Base-by-base conservation (phyloP, 2,888 invertebrate species). In the Epistrophella euchroma region DNA sequence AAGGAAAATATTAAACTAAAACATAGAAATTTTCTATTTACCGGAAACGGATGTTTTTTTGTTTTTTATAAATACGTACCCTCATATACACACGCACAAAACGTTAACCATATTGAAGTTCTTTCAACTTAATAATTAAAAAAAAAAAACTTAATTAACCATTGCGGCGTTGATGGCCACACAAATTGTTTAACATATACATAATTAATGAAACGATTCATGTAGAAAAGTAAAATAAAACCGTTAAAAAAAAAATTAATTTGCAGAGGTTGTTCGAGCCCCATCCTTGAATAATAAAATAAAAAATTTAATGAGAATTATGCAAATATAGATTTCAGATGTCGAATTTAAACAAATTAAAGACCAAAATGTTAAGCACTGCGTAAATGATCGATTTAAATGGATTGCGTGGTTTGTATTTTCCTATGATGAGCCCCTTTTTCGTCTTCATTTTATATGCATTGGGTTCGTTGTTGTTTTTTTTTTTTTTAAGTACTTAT, bases 1-100 rank as follows among this genome's bases (percentile, higher is more conserved):
- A 32, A 28, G 64, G 17, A 45, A 64, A 64, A 64, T 45, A 64
- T 64, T 45, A 45, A 28, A 64, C 64, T 45, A 17, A 28, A 45
- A 17, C 43, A 45, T 45, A 28, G 64, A 45, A 45, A 32, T 45
- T 62, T 45, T 17, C n/a, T 64, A 64, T 64, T 64, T 45, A 15
- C 45, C 64, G 1, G 13, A 28, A 45, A 10, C 32, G 2, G 17
- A 64, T 62, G 11, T 45, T 43, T 45, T 4, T n/a, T 43, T 62
- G 10, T 40, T 40, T n/a, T 2, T 28, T 2, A n/a, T 9, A 32
- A 55, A 28, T 1, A n/a, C n/a, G n/a, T n/a, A n/a, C n/a, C n/a
- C n/a, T n/a, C n/a, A n/a, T n/a, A n/a, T n/a, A 22, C n/a, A n/a
- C n/a, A n/a, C n/a, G 11, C 10, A 19, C 1, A 22, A 22, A 19